Conservation (phyloP, 2,888 invertebrate genomes). For the Urechis unicinctus region DNA sequence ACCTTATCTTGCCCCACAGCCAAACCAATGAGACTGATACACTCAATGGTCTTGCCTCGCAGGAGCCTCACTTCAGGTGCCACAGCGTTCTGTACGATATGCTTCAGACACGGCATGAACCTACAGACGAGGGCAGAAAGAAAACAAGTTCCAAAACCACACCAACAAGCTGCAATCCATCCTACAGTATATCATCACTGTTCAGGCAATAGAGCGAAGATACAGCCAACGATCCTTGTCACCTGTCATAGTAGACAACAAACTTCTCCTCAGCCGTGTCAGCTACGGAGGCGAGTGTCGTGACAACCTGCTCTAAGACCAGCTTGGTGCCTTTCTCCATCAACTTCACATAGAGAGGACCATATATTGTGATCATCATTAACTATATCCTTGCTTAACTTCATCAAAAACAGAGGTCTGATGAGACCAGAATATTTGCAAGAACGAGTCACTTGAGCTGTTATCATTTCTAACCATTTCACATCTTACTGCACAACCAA, state of each 20-base stretch:
- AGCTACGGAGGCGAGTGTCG: slow-evolving; percentile 95
- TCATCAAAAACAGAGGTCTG: too few relatives aligned
- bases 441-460: too few relatives aligned
- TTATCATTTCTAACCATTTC: too few relatives aligned
- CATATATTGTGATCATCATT: too few relatives aligned
- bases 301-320: slow-evolving; percentile 96
- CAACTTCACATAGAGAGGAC: slow-evolving; percentile 54
- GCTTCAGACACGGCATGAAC: slow-evolving; percentile 90
- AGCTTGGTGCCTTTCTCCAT: slow-evolving; percentile 87
- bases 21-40: slow-evolving; percentile 90
- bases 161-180: too few relatives aligned
- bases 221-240: background rate
- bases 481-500: too few relatives aligned
- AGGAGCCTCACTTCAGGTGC: slow-evolving; percentile 72
- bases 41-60: slow-evolving; percentile 97
- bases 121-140: slow-evolving; percentile 27
- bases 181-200: too few relatives aligned
- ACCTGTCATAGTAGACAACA: slow-evolving; percentile 83
- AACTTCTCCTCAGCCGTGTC: slow-evolving; percentile 97
- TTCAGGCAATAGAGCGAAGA: too few relatives aligned
- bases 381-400: too few relatives aligned
- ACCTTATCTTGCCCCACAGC: slow-evolving; percentile 56
- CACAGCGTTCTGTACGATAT: slow-evolving; percentile 90
- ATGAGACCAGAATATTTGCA: too few relatives aligned
- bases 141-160: too few relatives aligned